These are phyloP conservation scores for Oxygymnocypris stewartii DNA, from an alignment of 2,113 vertebrate species.

Conservation along the genomic window DNA sequence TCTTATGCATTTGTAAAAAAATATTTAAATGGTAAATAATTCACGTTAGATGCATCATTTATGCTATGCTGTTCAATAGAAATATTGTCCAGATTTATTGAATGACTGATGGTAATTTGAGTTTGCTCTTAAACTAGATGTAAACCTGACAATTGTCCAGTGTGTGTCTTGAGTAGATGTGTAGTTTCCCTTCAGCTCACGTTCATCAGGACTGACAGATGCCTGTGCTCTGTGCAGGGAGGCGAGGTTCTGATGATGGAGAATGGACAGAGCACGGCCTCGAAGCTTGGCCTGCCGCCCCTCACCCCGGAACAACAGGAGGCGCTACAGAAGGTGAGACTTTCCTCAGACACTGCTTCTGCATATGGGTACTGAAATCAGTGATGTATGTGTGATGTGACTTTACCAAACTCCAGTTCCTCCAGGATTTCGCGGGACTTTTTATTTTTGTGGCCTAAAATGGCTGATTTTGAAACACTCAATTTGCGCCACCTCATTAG, in stretches of 20 bases:
- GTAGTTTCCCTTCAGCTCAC: not conserved
- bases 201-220: constrained; percentile 10
- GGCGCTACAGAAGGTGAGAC: constrained; percentile 92
- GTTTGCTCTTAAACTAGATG: constrained; percentile 49
- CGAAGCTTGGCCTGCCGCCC: constrained; percentile 95
- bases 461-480: too few relatives aligned
- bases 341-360: not conserved
- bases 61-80: not conserved
- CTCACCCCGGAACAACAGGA: constrained; percentile 98
- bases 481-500: too few relatives aligned
- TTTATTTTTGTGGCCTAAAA: too few relatives aligned
- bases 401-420: too few relatives aligned
- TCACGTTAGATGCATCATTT: not conserved
- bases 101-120: not conserved
- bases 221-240: constrained; percentile 73
- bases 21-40: not conserved
- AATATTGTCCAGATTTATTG: not conserved
- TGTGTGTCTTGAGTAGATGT: constrained; percentile 17
- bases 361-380: not conserved
- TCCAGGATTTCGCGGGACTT: too few relatives aligned
- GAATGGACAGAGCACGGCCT: constrained; percentile 94
- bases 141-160: not conserved
- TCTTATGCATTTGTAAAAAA: not conserved
- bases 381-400: too few relatives aligned
- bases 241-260: constrained; percentile 89